A percentile compares a stretch with the other conserved stretches of the same genome.
Conservation (phyloP, 2,113 vertebrate genomes). For the Puma concolor region DNA sequence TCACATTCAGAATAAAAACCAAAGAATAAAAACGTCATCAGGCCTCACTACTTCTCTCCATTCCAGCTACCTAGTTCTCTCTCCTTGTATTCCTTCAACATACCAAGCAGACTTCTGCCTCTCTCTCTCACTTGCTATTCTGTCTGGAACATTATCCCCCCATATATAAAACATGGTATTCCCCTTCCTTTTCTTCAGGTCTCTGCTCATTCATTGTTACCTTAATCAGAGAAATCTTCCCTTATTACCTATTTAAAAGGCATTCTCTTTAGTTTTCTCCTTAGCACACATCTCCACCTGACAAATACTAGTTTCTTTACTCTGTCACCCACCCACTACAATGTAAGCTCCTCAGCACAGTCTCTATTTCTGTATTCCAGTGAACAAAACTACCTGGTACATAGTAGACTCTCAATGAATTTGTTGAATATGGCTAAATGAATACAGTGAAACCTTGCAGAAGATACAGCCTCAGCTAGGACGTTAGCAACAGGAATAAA, state of each 20-base stretch:
- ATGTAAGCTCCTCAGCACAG: not conserved
- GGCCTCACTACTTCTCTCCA: not conserved
- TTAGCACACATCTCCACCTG: not conserved
- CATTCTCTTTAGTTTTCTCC: not conserved
- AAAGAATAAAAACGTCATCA: not conserved
- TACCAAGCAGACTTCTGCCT: not conserved
- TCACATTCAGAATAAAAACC: slow-evolving; percentile 12
- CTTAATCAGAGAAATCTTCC: not conserved
- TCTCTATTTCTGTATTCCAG: not conserved
- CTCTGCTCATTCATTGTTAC: not conserved
- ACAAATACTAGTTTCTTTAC: not conserved
- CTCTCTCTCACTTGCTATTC: not conserved
- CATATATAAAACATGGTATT: not conserved
- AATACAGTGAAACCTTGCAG: not conserved
- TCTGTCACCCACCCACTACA: not conserved
- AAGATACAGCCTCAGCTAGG: not conserved
- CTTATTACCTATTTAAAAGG: not conserved
- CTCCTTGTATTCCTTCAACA: not conserved
- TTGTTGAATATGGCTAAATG: not conserved
- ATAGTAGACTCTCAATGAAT: not conserved
- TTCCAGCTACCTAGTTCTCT: not conserved
- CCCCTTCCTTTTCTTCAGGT: not conserved
- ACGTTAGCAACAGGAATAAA: not conserved
- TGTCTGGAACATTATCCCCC: not conserved
- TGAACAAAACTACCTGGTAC: not conserved